Percentiles rank a stretch among this genome's conserved stretches.
phyloP scores from a whole-genome alignment of 2,113 vertebrate genomes.

The Dicaeum eximium region DNA sequence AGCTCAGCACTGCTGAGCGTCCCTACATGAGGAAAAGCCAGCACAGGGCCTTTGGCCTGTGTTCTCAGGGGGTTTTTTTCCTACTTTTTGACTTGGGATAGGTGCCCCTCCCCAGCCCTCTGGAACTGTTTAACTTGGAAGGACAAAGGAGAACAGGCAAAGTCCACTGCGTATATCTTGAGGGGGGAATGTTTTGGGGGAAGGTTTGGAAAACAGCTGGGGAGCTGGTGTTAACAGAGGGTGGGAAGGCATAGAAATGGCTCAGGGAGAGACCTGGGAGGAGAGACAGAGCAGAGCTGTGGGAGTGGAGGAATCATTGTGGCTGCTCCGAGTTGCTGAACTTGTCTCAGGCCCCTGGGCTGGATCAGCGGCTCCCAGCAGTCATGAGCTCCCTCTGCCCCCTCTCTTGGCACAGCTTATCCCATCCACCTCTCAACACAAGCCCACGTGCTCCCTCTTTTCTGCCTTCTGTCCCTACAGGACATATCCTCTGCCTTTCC shows the following conservation, averaged over 20 bases:
- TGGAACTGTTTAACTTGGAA: conserved; percentile 49
- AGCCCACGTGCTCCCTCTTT: background rate
- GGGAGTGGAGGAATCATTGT: background rate
- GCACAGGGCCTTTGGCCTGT: background rate
- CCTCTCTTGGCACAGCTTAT: background rate
- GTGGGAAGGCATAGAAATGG: background rate
- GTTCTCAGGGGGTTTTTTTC: background rate
- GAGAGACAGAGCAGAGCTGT: background rate
- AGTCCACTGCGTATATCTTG: background rate
- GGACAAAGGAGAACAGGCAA: background rate
- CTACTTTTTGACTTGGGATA: background rate
- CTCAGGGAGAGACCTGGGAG: background rate
- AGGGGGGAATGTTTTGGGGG: background rate
- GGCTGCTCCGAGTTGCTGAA: background rate
- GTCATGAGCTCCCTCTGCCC: conserved; percentile 5
- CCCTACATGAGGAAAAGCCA: background rate
- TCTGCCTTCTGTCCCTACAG: background rate
- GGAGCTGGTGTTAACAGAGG: background rate
- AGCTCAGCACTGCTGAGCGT: background rate
- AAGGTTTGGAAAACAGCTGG: background rate
- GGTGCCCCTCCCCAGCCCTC: background rate
- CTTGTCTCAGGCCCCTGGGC: background rate
- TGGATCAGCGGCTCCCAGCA: background rate
- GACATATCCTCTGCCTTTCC: background rate
- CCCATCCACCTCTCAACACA: background rate